Conservation (phyloP, 2,888 invertebrate genomes). For the Napeogenes inachia region DNA sequence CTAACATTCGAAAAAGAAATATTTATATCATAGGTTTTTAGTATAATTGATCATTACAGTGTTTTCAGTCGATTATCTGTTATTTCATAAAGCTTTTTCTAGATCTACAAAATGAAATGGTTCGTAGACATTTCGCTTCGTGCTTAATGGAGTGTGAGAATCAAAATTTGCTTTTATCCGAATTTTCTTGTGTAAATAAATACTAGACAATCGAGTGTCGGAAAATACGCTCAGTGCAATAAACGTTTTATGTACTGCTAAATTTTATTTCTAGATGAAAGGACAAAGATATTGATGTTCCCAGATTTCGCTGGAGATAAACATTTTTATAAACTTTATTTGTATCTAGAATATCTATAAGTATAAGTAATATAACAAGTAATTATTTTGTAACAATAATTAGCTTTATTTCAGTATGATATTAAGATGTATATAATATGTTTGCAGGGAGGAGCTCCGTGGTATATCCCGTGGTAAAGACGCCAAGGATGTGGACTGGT, state of each 20-base stretch:
- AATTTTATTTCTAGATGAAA: conserved; percentile 1
- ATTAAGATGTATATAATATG: neutral
- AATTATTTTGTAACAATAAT: too few relatives aligned
- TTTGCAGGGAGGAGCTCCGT: conserved; percentile 85
- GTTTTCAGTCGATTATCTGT: neutral
- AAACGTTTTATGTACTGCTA: neutral
- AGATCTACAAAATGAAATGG: conserved; percentile 24
- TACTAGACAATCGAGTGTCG: neutral
- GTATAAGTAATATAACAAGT: too few relatives aligned
- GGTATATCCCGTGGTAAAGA: conserved; percentile 90
- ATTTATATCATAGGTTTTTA: too few relatives aligned
- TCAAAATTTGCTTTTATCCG: conserved; percentile 29
- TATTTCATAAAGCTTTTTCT: neutral
- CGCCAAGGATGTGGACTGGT: conserved; percentile 92
- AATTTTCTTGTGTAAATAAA: conserved; percentile 11
- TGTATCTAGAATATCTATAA: too few relatives aligned
- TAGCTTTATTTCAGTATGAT: too few relatives aligned
- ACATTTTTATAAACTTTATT: too few relatives aligned
- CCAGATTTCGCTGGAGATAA: too few relatives aligned
- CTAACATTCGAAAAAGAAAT: too few relatives aligned
- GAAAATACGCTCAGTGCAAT: neutral
- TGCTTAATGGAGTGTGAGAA: conserved; percentile 27
- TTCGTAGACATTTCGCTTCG: conserved; percentile 29
- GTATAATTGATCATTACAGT: too few relatives aligned
- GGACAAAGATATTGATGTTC: neutral